A percentile compares a stretch with the other conserved stretches of the same genome.
Conservation (phyloP, 2,113 vertebrate species). For the Phoenicopterus ruber region DNA sequence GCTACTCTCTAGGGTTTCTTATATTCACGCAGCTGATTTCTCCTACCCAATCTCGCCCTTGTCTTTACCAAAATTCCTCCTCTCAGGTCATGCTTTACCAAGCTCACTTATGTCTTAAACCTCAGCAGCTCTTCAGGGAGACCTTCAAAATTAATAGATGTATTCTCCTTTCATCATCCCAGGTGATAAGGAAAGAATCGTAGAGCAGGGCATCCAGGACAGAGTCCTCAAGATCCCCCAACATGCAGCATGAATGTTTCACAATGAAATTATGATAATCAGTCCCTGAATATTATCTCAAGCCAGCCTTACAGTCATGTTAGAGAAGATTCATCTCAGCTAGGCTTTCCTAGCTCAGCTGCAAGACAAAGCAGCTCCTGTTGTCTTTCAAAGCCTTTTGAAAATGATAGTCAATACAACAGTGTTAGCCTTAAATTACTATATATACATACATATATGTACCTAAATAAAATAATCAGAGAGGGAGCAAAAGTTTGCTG, state of each 20-base stretch:
- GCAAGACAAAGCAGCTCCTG: background rate
- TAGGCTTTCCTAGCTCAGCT: background rate
- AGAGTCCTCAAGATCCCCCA: background rate
- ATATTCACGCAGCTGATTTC: background rate
- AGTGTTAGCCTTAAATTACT: background rate
- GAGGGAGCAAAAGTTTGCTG: constrained; percentile 11
- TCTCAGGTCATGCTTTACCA: background rate
- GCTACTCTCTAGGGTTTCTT: background rate
- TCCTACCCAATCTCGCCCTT: background rate
- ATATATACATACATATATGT: background rate
- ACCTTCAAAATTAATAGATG: background rate
- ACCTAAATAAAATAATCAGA: constrained; percentile 27
- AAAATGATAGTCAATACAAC: background rate
- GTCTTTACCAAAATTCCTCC: background rate
- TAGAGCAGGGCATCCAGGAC: background rate
- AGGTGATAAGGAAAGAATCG: background rate
- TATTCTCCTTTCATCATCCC: background rate
- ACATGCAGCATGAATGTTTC: background rate
- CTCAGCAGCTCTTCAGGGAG: background rate
- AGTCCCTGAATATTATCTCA: background rate
- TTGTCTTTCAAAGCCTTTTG: constrained; percentile 8
- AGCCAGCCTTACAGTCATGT: background rate
- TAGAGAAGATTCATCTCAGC: background rate
- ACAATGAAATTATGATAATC: background rate
- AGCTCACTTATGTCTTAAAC: background rate